Percentiles rank a stretch among this genome's conserved stretches.
These are phyloP conservation scores for Xenentodon cancila DNA, from an alignment of 2,797 vertebrate genomes.

Conservation along the genomic window DNA sequence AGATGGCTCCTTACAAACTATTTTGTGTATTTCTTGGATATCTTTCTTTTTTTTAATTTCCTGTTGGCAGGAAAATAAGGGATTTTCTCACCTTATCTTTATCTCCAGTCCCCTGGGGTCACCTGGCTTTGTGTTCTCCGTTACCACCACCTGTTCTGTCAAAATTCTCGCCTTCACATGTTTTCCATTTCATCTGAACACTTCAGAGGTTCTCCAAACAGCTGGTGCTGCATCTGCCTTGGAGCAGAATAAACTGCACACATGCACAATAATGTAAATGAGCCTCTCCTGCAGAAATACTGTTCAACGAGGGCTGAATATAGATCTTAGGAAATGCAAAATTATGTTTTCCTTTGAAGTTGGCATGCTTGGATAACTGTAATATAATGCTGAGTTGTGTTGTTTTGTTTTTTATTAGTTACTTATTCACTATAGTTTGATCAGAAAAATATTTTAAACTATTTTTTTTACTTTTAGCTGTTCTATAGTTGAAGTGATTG, in stretches of 20 bases:
- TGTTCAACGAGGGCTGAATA: slow-evolving; percentile 26
- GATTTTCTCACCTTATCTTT: slow-evolving; percentile 37
- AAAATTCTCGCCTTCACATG: slow-evolving; percentile 33
- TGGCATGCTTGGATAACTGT: slow-evolving; percentile 30
- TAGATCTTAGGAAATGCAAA: slow-evolving; percentile 24
- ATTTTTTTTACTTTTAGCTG: no score
- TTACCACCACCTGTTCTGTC: slow-evolving; percentile 62
- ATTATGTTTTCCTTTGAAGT: slow-evolving; percentile 31
- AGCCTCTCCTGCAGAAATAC: slow-evolving; percentile 8
- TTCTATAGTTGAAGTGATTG: no score
- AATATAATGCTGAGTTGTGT: background rate
- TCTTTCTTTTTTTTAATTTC: background rate
- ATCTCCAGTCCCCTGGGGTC: slow-evolving; percentile 31
- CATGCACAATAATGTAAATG: slow-evolving; percentile 46
- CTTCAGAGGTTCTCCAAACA: slow-evolving; percentile 64
- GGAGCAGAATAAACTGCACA: slow-evolving; percentile 42
- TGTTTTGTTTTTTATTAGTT: no score
- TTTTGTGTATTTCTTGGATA: slow-evolving; percentile 26
- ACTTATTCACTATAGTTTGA: background rate
- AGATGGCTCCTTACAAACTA: slow-evolving; percentile 1
- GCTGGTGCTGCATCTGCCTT: slow-evolving; percentile 62
- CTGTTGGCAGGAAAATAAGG: no score
- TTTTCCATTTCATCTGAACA: slow-evolving; percentile 60
- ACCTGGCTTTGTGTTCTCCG: slow-evolving; percentile 18
- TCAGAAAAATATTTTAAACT: no score